A percentile compares a stretch with the other conserved stretches of the same genome.
Conservation (phyloP, 1,140 invertebrate genomes). For the Bombus terrestris region DNA sequence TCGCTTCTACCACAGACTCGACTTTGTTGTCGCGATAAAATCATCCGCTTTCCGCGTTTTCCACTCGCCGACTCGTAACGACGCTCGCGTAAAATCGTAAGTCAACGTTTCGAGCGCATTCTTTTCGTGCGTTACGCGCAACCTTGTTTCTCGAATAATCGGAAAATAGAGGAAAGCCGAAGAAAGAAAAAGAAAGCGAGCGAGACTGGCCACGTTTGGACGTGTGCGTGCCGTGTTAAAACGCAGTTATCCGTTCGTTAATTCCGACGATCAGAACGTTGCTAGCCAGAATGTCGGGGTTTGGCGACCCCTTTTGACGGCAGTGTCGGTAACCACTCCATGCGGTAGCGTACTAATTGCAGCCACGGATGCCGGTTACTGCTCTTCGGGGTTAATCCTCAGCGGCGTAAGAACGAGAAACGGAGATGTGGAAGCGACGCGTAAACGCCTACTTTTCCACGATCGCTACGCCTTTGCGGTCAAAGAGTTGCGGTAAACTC, state of each 20-base stretch:
- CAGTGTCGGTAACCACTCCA: conserved; percentile 71
- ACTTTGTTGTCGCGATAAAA: background rate
- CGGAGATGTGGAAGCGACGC: background rate
- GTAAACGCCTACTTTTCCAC: conserved; percentile 1
- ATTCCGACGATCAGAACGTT: conserved; percentile 70
- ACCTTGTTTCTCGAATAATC: too few relatives aligned
- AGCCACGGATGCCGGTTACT: conserved; percentile 80
- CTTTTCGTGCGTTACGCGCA: background rate
- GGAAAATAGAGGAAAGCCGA: too few relatives aligned
- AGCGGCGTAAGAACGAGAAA: conserved; percentile 71
- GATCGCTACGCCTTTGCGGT: conserved; percentile 68
- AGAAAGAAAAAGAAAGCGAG: background rate
- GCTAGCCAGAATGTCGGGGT: conserved; percentile 63
- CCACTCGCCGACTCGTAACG: background rate
- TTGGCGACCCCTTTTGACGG: conserved; percentile 57
- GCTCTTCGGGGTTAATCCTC: conserved; percentile 78
- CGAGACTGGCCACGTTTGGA: background rate
- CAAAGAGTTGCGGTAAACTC: conserved; percentile 73
- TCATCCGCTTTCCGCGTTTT: background rate
- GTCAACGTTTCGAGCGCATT: background rate
- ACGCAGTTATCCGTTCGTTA: conserved; percentile 74
- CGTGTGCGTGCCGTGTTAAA: conserved; percentile 42
- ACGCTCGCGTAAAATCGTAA: background rate
- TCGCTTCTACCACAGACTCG: conserved; percentile 9
- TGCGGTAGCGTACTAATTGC: conserved; percentile 81